Conservation (phyloP, 1,140 invertebrate species). For the Trachymyrmex septentrionalis region DNA sequence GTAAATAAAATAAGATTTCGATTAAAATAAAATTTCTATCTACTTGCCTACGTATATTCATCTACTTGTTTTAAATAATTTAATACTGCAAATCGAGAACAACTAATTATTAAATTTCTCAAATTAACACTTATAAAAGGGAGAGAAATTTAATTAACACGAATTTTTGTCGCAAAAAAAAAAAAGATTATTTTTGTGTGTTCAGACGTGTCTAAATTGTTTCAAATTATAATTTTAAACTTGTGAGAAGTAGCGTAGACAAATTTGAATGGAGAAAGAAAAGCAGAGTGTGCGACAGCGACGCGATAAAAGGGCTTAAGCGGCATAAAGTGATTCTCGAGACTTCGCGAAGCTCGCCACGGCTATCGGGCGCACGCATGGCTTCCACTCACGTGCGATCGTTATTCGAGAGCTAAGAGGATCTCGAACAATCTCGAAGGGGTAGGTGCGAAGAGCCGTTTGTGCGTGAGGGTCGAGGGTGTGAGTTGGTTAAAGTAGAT, state of each 20-base stretch:
- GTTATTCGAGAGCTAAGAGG: constrained; percentile 60
- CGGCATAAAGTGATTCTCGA: constrained; percentile 44
- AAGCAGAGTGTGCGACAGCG: not conserved
- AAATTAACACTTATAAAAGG: not conserved
- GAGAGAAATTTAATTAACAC: not conserved
- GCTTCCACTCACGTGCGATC: constrained; percentile 51
- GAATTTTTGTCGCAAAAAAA: not conserved
- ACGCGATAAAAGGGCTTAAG: constrained; percentile 26
- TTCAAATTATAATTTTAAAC: not conserved
- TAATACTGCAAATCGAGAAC: not conserved
- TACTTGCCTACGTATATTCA: not conserved
- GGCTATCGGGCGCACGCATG: constrained; percentile 46
- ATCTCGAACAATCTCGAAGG: constrained; percentile 52
- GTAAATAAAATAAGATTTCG: not conserved
- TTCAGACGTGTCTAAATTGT: not conserved
- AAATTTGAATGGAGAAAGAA: constrained; percentile 1
- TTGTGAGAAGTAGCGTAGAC: not conserved
- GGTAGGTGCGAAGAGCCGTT: constrained; percentile 51
- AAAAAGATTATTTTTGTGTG: not conserved
- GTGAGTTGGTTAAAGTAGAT: constrained; percentile 39
- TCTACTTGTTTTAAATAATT: not conserved
- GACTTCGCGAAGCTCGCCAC: constrained; percentile 30
- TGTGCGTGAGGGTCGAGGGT: constrained; percentile 31
- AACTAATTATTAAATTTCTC: not conserved
- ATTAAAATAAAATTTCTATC: not conserved